These are phyloP conservation scores for Agonopterix subpropinquella DNA, from an alignment of 2,888 invertebrate species.

Conservation along the genomic window DNA sequence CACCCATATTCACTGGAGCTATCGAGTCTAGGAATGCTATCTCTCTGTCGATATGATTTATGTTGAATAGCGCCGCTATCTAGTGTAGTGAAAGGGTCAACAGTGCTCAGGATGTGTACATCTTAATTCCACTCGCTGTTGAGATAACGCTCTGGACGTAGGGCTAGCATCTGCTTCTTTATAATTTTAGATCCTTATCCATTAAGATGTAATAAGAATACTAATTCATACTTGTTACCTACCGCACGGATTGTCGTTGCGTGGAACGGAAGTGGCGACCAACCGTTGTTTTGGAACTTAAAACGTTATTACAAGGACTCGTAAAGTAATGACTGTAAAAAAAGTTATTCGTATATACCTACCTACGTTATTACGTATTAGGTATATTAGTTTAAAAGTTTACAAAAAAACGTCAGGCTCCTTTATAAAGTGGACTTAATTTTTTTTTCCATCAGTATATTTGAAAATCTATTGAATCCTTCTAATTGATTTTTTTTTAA, in stretches of 20 bases:
- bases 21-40: slow-evolving; percentile 25
- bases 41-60: slow-evolving; percentile 42
- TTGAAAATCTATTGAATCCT: too few species aligned
- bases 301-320: too few species aligned
- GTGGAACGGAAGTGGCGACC: slow-evolving; percentile 7
- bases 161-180: slow-evolving; percentile 5
- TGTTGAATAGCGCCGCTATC: slow-evolving; percentile 36
- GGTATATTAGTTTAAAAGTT: too few species aligned
- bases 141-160: slow-evolving; percentile 24
- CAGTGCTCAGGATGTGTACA: slow-evolving; percentile 50
- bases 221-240: slow-evolving; percentile 5
- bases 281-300: too few species aligned
- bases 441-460: too few species aligned
- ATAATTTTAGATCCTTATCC: neutral
- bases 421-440: too few species aligned
- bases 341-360: too few species aligned
- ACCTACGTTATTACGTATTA: too few species aligned
- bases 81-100: slow-evolving; percentile 39
- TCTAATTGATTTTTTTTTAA: too few species aligned
- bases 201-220: slow-evolving; percentile 1
- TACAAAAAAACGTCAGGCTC: too few species aligned
- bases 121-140: slow-evolving; percentile 47
- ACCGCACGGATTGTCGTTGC: neutral
- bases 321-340: too few species aligned
- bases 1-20: slow-evolving; percentile 18